Percentiles rank a stretch among this genome's conserved stretches.
Conservation (phyloP, 2,113 vertebrate genomes). For the Tragelaphus strepsiceros region DNA sequence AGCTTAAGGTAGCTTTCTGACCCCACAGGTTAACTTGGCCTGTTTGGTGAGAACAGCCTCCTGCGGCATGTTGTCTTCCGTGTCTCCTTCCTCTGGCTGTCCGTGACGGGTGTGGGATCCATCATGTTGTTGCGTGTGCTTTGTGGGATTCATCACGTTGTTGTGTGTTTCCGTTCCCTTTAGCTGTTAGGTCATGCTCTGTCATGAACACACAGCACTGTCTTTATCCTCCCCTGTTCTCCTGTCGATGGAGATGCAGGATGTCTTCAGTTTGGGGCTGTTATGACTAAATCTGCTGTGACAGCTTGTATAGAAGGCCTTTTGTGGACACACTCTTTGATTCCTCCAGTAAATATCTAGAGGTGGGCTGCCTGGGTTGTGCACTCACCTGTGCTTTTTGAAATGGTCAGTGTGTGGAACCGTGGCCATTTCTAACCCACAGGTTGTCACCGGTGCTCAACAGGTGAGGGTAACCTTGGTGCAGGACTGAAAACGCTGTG, state of each 20-base stretch:
- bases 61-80: accelerated
- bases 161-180: neutral
- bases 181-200: neutral
- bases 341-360: neutral
- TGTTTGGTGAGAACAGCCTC: neutral
- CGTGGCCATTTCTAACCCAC: neutral
- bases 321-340: neutral
- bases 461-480: neutral
- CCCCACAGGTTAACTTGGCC: neutral
- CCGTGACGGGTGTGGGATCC: neutral
- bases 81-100: neutral
- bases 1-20: neutral
- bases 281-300: neutral
- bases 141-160: neutral
- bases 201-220: accelerated
- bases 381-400: neutral
- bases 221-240: neutral
- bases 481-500: neutral
- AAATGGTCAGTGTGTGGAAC: neutral
- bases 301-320: neutral
- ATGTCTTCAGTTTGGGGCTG: neutral
- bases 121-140: accelerated
- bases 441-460: neutral
- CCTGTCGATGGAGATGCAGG: neutral
- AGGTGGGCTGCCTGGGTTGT: neutral